Evolutionary conservation across 53 echinoderm and acorn worm species (phyloP).

Genomic region (Mesocentrotus franciscanus): DNA sequence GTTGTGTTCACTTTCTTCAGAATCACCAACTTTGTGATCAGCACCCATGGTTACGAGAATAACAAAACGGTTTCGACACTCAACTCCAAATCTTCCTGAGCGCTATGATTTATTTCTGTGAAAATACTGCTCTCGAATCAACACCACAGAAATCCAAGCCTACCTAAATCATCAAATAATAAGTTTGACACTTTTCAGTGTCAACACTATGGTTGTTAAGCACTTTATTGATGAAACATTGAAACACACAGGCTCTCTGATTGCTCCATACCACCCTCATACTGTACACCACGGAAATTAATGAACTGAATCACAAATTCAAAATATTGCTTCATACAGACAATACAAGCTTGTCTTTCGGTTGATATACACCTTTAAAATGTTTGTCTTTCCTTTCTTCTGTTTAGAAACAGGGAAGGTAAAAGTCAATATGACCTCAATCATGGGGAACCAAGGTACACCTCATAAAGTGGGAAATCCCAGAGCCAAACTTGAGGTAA

Average conservation of each 20-base stretch:
- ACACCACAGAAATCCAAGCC: not conserved
- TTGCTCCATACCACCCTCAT: not conserved
- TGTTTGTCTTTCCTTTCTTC: not conserved
- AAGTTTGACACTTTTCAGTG: not conserved
- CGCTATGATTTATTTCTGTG: not conserved
- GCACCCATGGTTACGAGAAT: not conserved
- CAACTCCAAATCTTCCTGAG: not conserved
- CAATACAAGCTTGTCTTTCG: not conserved
- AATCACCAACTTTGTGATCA: not conserved
- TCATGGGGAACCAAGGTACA: not conserved
- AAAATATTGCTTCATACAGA: not conserved
- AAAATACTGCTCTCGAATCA: not conserved
- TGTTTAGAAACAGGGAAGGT: not conserved
- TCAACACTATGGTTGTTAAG: not conserved
- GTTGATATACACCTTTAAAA: not conserved
- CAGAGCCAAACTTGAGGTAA: not conserved
- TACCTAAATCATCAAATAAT: not conserved
- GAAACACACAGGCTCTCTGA: not conserved
- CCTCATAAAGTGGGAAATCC: conserved; percentile 3
- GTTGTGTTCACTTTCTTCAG: not conserved
- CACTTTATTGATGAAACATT: not conserved
- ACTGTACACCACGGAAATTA: not conserved
- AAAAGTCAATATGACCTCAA: not conserved
- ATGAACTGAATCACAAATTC: not conserved
- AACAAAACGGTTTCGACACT: not conserved